phyloP scores from a whole-genome alignment of 2,888 invertebrate species.

The Zygaena filipendulae region DNA sequence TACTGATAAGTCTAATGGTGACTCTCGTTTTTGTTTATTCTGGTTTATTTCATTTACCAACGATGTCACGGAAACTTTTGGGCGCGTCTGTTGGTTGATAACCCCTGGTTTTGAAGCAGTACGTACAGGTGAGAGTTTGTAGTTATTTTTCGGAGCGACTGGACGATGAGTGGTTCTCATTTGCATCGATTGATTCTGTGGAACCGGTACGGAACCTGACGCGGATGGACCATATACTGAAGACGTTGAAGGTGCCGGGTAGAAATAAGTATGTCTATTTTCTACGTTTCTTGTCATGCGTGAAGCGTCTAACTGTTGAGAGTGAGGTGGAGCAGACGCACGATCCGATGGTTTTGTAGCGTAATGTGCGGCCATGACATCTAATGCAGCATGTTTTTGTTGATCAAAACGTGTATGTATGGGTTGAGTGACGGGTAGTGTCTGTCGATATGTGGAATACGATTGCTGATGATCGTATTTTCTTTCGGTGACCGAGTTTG shows the following conservation, averaged over 20 bases:
- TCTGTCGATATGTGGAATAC: constrained; percentile 52
- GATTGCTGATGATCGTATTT: constrained; percentile 58
- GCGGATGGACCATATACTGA: constrained; percentile 36
- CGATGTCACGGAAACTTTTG: constrained; percentile 60
- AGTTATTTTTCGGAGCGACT: constrained; percentile 39
- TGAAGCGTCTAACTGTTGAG: too few species aligned
- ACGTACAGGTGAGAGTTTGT: constrained; percentile 46
- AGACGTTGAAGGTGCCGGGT: constrained; percentile 46
- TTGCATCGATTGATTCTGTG: constrained; percentile 37
- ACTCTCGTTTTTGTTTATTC: constrained; percentile 73
- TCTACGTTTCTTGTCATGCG: constrained; percentile 39
- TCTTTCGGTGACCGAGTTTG: constrained; percentile 37
- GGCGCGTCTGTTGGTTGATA: constrained; percentile 49
- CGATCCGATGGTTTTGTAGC: constrained; percentile 39
- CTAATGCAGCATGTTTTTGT: constrained; percentile 42
- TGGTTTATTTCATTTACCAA: constrained; percentile 60
- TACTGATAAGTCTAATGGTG: constrained; percentile 88
- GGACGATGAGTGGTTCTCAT: constrained; percentile 36
- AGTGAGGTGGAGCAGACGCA: constrained; percentile 32
- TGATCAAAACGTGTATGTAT: constrained; percentile 39
- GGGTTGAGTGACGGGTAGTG: constrained; percentile 32
- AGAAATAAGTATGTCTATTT: constrained; percentile 36
- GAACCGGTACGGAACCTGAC: constrained; percentile 32
- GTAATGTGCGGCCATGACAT: constrained; percentile 39
- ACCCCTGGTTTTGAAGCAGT: constrained; percentile 43